Base-by-base conservation (phyloP, 2,113 vertebrate genomes). In the Eira barbara region DNA sequence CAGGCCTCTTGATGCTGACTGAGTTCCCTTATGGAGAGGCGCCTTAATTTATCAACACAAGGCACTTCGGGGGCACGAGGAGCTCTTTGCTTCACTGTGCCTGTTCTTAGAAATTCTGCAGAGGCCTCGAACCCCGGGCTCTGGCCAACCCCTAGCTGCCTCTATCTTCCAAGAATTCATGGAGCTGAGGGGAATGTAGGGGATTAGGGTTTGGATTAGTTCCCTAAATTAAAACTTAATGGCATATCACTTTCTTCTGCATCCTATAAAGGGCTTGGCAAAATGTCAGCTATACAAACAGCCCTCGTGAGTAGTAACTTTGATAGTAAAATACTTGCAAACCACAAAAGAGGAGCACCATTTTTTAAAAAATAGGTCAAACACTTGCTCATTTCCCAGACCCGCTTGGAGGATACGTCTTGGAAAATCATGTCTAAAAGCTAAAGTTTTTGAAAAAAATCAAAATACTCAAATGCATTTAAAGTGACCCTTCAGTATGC, bases 401-500 rank as follows among this genome's bases (percentile, higher is more conserved):
- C 55, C 25, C 6, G 42, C 23, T 83, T 63, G 29, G 45, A 71
- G 34, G 49, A 47, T 17, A 7, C 21, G 31, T 73, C 69, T 94
- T 78, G 25, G 94, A 96, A 97, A 78, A 97, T 93, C 73, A 91
- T 2, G 23, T 82, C 23, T 57, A 55, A 94, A 96, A 91, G 71
- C 45, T 74, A 61, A 82, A 36, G 14, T 49, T 96, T 91, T 82
- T 82, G 80, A 95, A 83, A 61, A 59, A 96, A 95, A 74, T 74
- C 25, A 92, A 74, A 96, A 95, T 91, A 73, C 80, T 91, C 49
- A 96, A 17, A 95, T 92, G 81, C 93, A 93, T 87, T 96, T 74
- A 95, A 59, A 97, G 95, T 82, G 81, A 94, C 91, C 85, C 65
- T 97, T 94, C 78, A 97, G 91, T 74, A 21, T 88, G 76, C 55